Percentiles rank a stretch among this genome's conserved stretches.
Evolutionary conservation across 2,797 vertebrate species (phyloP).

Genomic region (Agapornis canus): DNA sequence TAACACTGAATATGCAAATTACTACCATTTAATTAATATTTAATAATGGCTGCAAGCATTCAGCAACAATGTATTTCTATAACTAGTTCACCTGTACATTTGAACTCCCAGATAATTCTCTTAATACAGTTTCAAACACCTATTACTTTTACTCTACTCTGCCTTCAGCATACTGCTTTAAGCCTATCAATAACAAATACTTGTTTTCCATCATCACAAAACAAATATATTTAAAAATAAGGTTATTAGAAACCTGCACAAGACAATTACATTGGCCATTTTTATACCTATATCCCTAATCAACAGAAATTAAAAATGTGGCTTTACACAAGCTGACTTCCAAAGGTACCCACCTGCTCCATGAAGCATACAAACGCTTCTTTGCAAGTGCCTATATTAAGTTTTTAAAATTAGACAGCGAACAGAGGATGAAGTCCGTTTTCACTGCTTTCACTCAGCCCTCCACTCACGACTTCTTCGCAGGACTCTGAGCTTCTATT

Average conservation of each 20-base stretch:
- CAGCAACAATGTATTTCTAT: not conserved
- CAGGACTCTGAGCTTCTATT: not conserved
- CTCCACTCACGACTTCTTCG: not conserved
- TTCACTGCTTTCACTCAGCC: not conserved
- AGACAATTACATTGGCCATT: not conserved
- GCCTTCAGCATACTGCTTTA: not conserved
- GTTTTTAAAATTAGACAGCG: not conserved
- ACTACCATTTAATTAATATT: not conserved
- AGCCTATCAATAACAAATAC: fast-evolving
- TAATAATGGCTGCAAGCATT: fast-evolving
- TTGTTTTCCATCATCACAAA: not conserved
- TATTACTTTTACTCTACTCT: not conserved
- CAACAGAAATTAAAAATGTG: not conserved
- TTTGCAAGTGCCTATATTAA: not conserved
- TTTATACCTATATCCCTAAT: not conserved
- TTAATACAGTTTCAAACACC: not conserved
- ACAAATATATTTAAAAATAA: not conserved
- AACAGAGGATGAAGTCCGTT: not conserved
- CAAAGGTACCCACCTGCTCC: not conserved
- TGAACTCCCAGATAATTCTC: not conserved
- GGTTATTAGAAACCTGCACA: not conserved
- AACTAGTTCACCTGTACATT: not conserved
- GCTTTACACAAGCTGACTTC: not conserved
- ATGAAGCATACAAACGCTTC: not conserved
- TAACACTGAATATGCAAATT: not conserved